A percentile compares a stretch with the other conserved stretches of the same genome.
Conservation (phyloP, 1,140 invertebrate species). For the Caenorhabditis tropicalis region DNA sequence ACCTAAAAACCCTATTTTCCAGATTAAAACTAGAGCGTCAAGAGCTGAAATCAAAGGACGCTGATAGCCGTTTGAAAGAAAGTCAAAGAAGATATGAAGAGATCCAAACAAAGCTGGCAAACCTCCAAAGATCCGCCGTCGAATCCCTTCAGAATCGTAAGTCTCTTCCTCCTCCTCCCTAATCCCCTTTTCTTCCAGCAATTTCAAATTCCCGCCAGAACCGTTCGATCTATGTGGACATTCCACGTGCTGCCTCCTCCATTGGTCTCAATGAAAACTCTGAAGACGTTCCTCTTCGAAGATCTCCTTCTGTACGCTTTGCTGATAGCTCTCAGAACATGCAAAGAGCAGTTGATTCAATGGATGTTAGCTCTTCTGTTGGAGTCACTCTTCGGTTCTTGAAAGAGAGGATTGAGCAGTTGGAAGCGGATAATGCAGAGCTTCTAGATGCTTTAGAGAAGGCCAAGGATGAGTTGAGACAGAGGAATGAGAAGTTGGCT, state of each 20-base stretch:
- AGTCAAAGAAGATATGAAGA: slow-evolving; percentile 21
- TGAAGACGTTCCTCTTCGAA: slow-evolving; percentile 23
- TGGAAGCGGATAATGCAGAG: slow-evolving; percentile 49
- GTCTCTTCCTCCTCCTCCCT: too few species aligned
- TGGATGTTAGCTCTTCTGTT: slow-evolving; percentile 38
- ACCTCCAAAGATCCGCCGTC: not conserved
- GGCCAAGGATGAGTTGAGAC: not conserved
- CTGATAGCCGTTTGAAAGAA: not conserved
- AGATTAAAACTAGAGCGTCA: slow-evolving; percentile 16
- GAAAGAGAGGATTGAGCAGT: slow-evolving; percentile 47
- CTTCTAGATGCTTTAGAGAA: slow-evolving; percentile 1
- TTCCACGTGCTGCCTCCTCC: slow-evolving; percentile 24
- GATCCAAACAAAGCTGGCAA: not conserved
- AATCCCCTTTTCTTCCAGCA: too few species aligned
- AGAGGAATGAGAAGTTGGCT: slow-evolving; percentile 27
- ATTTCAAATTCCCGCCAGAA: not conserved
- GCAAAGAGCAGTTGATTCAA: slow-evolving; percentile 8
- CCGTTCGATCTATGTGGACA: slow-evolving; percentile 27
- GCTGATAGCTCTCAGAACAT: slow-evolving; percentile 18
- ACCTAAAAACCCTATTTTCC: not conserved
- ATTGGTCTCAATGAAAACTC: slow-evolving; percentile 29
- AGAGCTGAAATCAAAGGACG: not conserved
- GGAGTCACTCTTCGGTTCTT: slow-evolving; percentile 45
- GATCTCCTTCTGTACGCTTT: not conserved
- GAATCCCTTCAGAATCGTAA: slow-evolving; percentile 20